Evolutionary conservation across 2,888 invertebrate genomes (phyloP), one percentile per base, ranked within the genome.

Genomic region (Fabriciana adippe): DNA sequence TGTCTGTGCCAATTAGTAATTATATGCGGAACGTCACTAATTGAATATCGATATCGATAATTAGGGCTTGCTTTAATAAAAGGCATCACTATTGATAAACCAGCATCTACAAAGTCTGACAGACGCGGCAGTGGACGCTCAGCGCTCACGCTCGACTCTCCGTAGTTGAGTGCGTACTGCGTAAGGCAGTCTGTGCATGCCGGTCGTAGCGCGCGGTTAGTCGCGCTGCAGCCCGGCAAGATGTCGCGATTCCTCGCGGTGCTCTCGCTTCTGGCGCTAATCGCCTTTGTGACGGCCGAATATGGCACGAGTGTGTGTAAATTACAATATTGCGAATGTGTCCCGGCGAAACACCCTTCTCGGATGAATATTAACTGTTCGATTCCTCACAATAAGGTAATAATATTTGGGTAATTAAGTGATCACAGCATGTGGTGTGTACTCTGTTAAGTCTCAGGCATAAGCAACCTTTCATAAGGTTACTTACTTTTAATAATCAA

Each of bases 361-460:
- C 95, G 95, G 95, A 93, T 93, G 78, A 92, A 88, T 76, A 92
- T 95, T 79, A 95, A 95, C 87, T 96, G 95, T 85, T 93, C 94
- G 75, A 93, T 95, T 78, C 88, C 90, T 71, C 83, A 84, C 67
- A 87, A 93, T 79, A 93, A 95, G 94, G 95, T 95, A 93, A 91
- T 89, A 51, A 41, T 61, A 69, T 64, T 73, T 68, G 59, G 61
- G 63, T 69, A 68, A 72, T 74, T 64, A 69, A 76, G 72, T 74
- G 72, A 73, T 77, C 73, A 70, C 50, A 64, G 68, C 64, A 64
- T 65, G 64, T 61, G 64, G 51, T 68, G 59, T 41, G 18, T 55
- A 31, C 55, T 26, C 4, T 26, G 47, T 6, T 50, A 16, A 50
- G 35, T 35, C 11, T 41, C 11, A 41, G 1, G n/a, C 13, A 48